These are phyloP conservation scores for Typhlichthys eigenmanni DNA, from an alignment of 2,797 vertebrate genomes.

Conservation along the genomic window DNA sequence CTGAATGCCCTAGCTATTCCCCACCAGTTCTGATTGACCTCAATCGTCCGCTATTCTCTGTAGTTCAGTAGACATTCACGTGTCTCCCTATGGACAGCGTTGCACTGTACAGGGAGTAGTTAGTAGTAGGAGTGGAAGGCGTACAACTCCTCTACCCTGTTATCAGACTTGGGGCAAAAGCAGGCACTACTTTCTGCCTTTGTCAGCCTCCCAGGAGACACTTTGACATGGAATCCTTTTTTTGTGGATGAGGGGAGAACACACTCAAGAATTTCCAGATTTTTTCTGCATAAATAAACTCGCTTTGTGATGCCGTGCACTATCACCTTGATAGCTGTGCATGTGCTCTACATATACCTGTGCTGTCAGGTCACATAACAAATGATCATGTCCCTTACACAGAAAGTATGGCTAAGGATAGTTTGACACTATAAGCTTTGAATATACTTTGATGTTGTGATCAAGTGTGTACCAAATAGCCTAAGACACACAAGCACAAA, in stretches of 20 bases:
- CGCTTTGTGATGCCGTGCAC: conserved; percentile 38
- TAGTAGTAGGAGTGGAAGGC: conserved; percentile 45
- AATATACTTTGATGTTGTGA: too few relatives aligned
- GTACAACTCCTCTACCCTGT: conserved; percentile 46
- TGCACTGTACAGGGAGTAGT: conserved; percentile 57
- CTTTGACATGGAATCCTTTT: conserved; percentile 53
- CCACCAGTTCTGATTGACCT: conserved; percentile 14
- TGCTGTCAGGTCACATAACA: background rate
- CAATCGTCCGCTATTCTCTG: conserved; percentile 25
- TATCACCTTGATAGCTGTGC: conserved; percentile 8
- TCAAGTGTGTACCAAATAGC: too few relatives aligned
- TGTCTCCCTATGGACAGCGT: conserved; percentile 37
- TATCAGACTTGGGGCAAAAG: conserved; percentile 55
- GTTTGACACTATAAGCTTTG: too few relatives aligned
- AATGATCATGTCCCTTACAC: too few relatives aligned
- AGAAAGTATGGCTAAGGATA: too few relatives aligned
- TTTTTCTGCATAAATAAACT: conserved; percentile 47
- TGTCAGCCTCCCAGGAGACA: conserved; percentile 47
- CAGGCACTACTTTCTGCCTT: conserved; percentile 45
- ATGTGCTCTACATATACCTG: too few relatives aligned
- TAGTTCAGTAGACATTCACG: conserved; percentile 47
- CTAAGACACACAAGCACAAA: background rate
- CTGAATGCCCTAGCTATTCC: conserved; percentile 19
- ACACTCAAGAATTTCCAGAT: conserved; percentile 39
- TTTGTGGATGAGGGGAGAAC: conserved; percentile 45